These are phyloP conservation scores for Conops quadrifasciatus DNA, from an alignment of 2,888 invertebrate species.

Conservation along the genomic window DNA sequence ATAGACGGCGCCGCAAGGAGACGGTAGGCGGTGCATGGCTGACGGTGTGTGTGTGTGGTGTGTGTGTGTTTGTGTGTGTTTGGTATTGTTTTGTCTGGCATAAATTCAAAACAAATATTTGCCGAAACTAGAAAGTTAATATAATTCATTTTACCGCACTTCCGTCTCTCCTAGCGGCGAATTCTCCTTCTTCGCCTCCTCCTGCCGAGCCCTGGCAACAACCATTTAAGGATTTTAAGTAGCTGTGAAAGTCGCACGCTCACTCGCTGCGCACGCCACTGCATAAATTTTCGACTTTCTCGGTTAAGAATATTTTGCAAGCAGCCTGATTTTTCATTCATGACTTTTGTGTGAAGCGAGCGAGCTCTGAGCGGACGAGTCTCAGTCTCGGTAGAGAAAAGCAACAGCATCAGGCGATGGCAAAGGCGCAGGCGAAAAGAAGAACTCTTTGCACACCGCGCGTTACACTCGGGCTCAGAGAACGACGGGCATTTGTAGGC, in stretches of 20 bases:
- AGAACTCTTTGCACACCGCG: too few species aligned
- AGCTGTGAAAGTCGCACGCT: conserved; percentile 19
- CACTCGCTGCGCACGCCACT: conserved; percentile 8
- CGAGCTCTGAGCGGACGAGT: background rate
- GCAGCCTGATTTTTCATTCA: conserved; percentile 28
- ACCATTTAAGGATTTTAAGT: conserved; percentile 20
- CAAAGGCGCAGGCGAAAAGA: too few species aligned
- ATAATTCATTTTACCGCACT: conserved; percentile 10
- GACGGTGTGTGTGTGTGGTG: background rate
- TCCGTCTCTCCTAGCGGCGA: too few species aligned
- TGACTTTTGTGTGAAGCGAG: conserved; percentile 1
- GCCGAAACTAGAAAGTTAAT: conserved; percentile 15
- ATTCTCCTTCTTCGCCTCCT: too few species aligned
- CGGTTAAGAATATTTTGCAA: conserved; percentile 7
- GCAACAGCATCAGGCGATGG: too few species aligned
- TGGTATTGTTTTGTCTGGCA: conserved; percentile 9
- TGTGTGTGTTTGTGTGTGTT: background rate
- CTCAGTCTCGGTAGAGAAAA: too few species aligned
- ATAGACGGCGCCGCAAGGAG: background rate
- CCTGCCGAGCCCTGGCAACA: conserved; percentile 4
- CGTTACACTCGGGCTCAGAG: too few species aligned
- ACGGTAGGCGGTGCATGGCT: conserved; percentile 2
- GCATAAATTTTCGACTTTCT: conserved; percentile 25
- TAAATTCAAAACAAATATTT: conserved; percentile 18
- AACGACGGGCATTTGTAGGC: too few species aligned